Evolutionary conservation across 2,888 invertebrate genomes (phyloP).

Genomic region (Omphaloscelis lunosa): DNA sequence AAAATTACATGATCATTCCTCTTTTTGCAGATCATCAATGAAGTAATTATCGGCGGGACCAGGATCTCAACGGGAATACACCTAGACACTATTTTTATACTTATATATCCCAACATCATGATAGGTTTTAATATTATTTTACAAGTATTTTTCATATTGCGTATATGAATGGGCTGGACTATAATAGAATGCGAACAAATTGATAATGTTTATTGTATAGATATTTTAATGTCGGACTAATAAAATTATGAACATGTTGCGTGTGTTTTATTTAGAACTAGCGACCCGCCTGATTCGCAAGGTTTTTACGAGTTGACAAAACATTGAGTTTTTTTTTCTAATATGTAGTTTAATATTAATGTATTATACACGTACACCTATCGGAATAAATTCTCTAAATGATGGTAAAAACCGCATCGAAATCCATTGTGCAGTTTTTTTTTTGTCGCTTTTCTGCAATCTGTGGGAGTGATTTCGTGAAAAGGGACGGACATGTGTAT

Average conservation of each 20-base stretch:
- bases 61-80: constrained; percentile 17
- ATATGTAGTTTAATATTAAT: too few relatives aligned
- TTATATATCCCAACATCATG: constrained; percentile 58
- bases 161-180: constrained; percentile 75
- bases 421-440: too few relatives aligned
- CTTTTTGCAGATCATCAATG: constrained; percentile 8
- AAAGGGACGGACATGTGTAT: too few relatives aligned
- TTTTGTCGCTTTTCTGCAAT: too few relatives aligned
- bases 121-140: constrained; percentile 66
- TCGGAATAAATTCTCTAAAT: background rate
- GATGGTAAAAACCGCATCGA: too few relatives aligned
- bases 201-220: constrained; percentile 72
- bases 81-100: constrained; percentile 59
- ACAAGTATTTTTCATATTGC: constrained; percentile 75
- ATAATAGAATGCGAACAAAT: constrained; percentile 54
- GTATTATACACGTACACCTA: background rate
- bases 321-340: too few relatives aligned
- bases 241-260: constrained; percentile 58
- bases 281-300: background rate
- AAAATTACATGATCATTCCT: background rate
- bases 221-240: constrained; percentile 68
- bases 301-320: background rate
- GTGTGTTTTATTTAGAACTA: constrained; percentile 24
- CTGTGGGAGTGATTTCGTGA: too few relatives aligned
- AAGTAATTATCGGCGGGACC: constrained; percentile 1